phyloP scores from a whole-genome alignment of 2,113 vertebrate species.

The Gymnorhina tibicen region DNA sequence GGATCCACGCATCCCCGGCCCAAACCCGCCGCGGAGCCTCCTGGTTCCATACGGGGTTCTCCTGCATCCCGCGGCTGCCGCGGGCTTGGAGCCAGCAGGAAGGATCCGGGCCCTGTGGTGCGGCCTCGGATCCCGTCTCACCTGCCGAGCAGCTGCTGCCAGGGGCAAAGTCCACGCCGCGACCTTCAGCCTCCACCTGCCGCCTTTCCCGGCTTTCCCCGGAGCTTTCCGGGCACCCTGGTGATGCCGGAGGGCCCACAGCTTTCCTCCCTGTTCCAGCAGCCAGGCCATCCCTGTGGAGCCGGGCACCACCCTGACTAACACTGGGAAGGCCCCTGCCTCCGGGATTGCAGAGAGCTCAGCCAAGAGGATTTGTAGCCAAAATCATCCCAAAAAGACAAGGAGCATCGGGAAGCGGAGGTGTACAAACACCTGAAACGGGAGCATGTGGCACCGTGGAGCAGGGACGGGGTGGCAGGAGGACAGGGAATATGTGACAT shows the following conservation, averaged over 20 bases:
- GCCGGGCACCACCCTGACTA: not conserved
- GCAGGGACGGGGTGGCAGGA: not conserved
- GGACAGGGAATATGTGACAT: not conserved
- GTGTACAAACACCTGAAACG: fast-evolving
- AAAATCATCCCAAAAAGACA: not conserved
- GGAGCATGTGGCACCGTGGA: fast-evolving
- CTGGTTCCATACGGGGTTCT: fast-evolving
- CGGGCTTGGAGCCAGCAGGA: not conserved
- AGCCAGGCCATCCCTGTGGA: fast-evolving
- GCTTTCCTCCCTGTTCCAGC: not conserved
- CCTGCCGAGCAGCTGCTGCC: not conserved
- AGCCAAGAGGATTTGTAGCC: not conserved
- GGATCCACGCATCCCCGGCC: fast-evolving
- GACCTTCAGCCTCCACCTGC: constrained; percentile 25
- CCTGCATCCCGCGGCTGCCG: fast-evolving
- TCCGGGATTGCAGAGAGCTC: fast-evolving
- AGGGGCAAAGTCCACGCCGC: not conserved
- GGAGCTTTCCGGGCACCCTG: fast-evolving
- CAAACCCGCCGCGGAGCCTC: not conserved
- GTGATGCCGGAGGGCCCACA: fast-evolving
- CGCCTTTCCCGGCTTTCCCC: not conserved
- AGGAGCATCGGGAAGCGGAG: fast-evolving
- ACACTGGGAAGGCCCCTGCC: not conserved
- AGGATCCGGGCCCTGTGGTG: not conserved
- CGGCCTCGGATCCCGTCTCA: fast-evolving